These are phyloP conservation scores for Pristionchus fissidentatus DNA, from an alignment of 2,888 invertebrate genomes.

Conservation along the genomic window DNA sequence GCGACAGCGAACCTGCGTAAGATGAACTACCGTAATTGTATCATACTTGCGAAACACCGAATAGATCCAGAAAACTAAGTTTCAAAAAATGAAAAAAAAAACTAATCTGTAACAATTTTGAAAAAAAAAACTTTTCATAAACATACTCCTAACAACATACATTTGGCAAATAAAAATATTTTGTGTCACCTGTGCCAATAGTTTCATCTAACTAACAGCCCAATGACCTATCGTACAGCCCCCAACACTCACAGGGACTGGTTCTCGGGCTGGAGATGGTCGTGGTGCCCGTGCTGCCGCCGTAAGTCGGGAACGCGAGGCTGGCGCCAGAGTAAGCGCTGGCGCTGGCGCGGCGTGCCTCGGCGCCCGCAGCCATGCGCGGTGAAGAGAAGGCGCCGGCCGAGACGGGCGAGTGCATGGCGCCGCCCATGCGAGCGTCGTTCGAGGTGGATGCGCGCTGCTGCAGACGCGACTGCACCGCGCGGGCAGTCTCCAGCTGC, in stretches of 20 bases:
- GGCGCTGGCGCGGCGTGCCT: neutral
- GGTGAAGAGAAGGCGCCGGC: neutral
- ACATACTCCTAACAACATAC: no score
- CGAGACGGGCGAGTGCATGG: neutral
- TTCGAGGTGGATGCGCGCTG: constrained; percentile 35
- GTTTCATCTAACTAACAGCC: no score
- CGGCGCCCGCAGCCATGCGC: neutral
- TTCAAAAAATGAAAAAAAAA: no score
- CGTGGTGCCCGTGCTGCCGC: neutral
- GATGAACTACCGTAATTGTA: neutral
- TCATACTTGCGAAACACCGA: no score
- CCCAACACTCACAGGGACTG: constrained; percentile 18
- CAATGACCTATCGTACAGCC: no score
- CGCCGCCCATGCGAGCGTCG: neutral
- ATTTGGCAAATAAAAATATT: no score
- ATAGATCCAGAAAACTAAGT: no score
- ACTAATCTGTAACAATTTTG: neutral
- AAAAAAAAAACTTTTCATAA: neutral
- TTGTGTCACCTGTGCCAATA: no score
- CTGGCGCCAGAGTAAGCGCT: neutral
- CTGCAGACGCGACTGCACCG: constrained; percentile 32
- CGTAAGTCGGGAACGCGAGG: neutral
- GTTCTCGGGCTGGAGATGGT: constrained; percentile 24
- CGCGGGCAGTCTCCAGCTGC: constrained; percentile 20
- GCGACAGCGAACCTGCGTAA: neutral